A percentile compares a stretch with the other conserved stretches of the same genome.
phyloP scores from a whole-genome alignment of 2,888 invertebrate species.

The Eutolmus rufibarbis region DNA sequence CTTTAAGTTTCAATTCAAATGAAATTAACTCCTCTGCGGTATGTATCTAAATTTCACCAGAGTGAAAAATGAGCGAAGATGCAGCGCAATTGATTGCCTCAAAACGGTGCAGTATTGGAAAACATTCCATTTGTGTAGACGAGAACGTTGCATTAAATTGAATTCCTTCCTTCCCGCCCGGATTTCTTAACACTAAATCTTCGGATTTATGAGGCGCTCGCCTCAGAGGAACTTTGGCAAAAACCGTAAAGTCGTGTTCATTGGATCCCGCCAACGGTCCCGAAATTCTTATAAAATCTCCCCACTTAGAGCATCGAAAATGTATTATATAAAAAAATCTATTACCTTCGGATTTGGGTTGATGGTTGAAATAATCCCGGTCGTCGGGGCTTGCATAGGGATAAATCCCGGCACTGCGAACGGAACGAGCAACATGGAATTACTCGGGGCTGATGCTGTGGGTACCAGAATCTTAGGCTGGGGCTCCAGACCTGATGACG shows the following conservation, averaged over 20 bases:
- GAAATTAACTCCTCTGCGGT: too few species aligned
- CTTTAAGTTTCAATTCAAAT: too few species aligned
- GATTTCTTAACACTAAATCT: constrained; percentile 30
- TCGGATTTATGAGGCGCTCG: constrained; percentile 45
- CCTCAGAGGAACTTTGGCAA: constrained; percentile 41
- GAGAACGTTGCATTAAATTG: constrained; percentile 7
- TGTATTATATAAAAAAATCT: constrained; percentile 40
- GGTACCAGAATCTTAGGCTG: constrained; percentile 21
- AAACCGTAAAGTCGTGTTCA: constrained; percentile 44
- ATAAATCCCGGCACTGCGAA: constrained; percentile 54
- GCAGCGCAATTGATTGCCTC: not conserved
- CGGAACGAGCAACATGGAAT: constrained; percentile 56
- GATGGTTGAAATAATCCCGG: constrained; percentile 46
- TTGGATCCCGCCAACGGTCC: not conserved
- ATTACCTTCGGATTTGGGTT: constrained; percentile 56
- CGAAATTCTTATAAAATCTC: not conserved
- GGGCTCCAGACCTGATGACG: constrained; percentile 30
- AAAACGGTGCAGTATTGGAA: not conserved
- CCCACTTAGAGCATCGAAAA: not conserved
- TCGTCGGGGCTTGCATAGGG: constrained; percentile 49
- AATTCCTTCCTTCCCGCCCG: not conserved
- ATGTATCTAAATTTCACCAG: too few species aligned
- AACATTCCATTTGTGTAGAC: not conserved
- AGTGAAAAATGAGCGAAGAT: not conserved
- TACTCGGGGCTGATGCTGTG: constrained; percentile 46